Evolutionary conservation across 1,140 invertebrate species (phyloP).

Genomic region (Drosophila parvula): DNA sequence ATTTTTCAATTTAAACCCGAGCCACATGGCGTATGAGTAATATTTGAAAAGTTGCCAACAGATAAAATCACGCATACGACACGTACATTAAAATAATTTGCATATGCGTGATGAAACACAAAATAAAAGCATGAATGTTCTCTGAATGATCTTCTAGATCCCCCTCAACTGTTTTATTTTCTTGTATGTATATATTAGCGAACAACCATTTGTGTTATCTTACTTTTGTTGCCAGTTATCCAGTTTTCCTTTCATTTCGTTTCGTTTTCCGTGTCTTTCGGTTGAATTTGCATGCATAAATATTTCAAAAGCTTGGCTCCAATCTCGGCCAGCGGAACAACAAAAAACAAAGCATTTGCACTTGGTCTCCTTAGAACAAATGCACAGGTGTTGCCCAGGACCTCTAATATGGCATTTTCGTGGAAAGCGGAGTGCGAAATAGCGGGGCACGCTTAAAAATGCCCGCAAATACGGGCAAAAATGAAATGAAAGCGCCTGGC

Average conservation of each 20-base stretch:
- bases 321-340: conserved; percentile 34
- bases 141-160: too few relatives aligned
- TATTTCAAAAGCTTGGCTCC: conserved; percentile 63
- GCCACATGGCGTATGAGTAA: conserved; percentile 13
- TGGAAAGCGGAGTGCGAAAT: conserved; percentile 9
- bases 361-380: conserved; percentile 50
- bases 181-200: neutral
- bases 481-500: conserved; percentile 62
- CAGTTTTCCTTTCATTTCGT: conserved; percentile 34
- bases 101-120: neutral
- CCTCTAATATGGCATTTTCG: conserved; percentile 28
- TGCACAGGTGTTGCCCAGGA: conserved; percentile 32
- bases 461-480: conserved; percentile 53
- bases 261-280: conserved; percentile 37
- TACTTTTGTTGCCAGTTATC: conserved; percentile 18
- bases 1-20: neutral
- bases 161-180: neutral
- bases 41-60: neutral
- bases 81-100: neutral
- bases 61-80: neutral
- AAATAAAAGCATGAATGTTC: neutral
- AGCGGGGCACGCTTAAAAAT: conserved; percentile 37
- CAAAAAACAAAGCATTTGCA: conserved; percentile 41
- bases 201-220: conserved; percentile 24
- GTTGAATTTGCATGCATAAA: conserved; percentile 73